A percentile compares a stretch with the other conserved stretches of the same genome.
phyloP scores from a whole-genome alignment of 1,140 invertebrate species.

The Calephelis nemesis region DNA sequence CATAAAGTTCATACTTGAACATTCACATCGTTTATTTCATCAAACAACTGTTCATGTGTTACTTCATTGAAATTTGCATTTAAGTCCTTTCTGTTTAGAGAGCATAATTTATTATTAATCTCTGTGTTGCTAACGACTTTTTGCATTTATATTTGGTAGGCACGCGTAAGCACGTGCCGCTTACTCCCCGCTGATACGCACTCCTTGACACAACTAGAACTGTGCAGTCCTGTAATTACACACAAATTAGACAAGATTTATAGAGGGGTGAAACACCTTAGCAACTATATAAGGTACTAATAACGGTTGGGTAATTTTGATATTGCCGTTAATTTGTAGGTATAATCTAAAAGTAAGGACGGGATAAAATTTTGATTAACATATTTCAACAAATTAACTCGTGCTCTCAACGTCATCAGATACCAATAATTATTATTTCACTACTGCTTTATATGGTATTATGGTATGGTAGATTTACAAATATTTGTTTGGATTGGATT shows the following conservation, averaged over 20 bases:
- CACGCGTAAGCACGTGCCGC: constrained; percentile 74
- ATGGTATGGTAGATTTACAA: too few relatives aligned
- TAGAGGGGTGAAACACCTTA: constrained; percentile 77
- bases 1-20: background rate
- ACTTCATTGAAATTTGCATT: constrained; percentile 30
- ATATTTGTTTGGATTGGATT: too few relatives aligned
- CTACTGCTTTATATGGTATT: too few relatives aligned
- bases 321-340: constrained; percentile 71
- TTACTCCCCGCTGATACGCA: constrained; percentile 69
- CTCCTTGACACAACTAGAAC: constrained; percentile 73
- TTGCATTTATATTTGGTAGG: constrained; percentile 25
- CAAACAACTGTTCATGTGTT: constrained; percentile 30
- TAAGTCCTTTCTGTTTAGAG: constrained; percentile 21
- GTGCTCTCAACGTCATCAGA: too few relatives aligned
- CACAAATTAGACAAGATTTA: constrained; percentile 80
- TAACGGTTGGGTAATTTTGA: constrained; percentile 72
- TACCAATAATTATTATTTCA: too few relatives aligned
- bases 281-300: constrained; percentile 76
- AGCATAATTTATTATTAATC: constrained; percentile 7
- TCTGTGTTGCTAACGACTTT: constrained; percentile 27
- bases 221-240: constrained; percentile 76
- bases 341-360: constrained; percentile 39
- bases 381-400: too few relatives aligned
- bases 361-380: background rate
- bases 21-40: constrained; percentile 35